phyloP scores from a whole-genome alignment of 2,113 vertebrate genomes.

The Nerophis lumbriciformis region DNA sequence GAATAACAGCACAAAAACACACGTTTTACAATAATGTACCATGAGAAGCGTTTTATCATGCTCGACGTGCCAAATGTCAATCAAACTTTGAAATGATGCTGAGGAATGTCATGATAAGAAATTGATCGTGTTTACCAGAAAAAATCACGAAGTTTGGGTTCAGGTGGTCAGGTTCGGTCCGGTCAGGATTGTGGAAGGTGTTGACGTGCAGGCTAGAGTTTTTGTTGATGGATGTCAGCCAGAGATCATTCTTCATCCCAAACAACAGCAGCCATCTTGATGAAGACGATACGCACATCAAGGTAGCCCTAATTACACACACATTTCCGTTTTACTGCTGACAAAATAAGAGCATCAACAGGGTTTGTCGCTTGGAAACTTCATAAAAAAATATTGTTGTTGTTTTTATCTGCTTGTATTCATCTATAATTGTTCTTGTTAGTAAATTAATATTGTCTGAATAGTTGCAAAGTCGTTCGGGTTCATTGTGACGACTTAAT shows the following conservation, averaged over 20 bases:
- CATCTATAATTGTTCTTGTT: too few species aligned
- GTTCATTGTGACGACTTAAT: too few species aligned
- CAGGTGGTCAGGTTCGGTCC: accelerated
- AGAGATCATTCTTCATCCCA: conserved; percentile 31
- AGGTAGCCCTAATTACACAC: not conserved
- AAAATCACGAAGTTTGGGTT: not conserved
- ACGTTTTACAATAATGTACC: too few species aligned
- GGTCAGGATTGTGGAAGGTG: not conserved
- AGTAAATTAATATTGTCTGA: not conserved
- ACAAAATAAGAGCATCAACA: conserved; percentile 28
- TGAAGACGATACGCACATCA: conserved; percentile 19
- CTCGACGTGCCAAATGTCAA: conserved; percentile 10
- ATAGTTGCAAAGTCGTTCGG: too few species aligned
- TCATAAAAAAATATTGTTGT: not conserved
- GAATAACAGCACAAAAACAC: not conserved
- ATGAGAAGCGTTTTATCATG: not conserved
- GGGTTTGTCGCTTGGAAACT: not conserved
- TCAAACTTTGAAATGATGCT: conserved; percentile 38
- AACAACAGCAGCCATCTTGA: conserved; percentile 56
- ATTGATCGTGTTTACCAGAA: conserved; percentile 12
- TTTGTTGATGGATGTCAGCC: conserved; percentile 8
- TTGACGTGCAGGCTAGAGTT: not conserved
- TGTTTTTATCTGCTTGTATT: not conserved
- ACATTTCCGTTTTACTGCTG: not conserved
- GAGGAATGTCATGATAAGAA: not conserved